Evolutionary conservation across 2,797 vertebrate species (phyloP), one percentile per base, ranked within the genome.

Genomic region (Chanos chanos): DNA sequence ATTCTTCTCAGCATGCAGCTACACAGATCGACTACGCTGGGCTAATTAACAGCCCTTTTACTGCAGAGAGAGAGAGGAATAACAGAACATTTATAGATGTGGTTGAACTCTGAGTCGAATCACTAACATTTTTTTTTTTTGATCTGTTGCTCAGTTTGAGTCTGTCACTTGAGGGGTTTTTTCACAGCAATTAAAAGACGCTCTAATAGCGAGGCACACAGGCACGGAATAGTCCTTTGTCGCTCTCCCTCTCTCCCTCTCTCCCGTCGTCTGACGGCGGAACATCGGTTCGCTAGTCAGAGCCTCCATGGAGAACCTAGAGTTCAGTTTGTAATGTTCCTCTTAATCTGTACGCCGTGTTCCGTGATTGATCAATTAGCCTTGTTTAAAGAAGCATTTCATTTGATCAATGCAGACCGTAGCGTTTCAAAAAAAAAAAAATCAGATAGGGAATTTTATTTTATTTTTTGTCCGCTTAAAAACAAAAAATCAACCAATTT

Each of bases 331-430:
- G 22, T 33, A 34, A 31, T 15, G 25, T 40, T 45, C 9, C 12
- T 61, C n/a, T 34, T 83, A 85, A 85, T 85, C 80, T 45, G 7
- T 71, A 73, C 71, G 72, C 78, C 78, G 66, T 72, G 71, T 72
- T 74, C 34, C 21, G 21, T 81, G 79, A 86, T 84, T 87, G 82
- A 85, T 81, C 84, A 86, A 80, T 89, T 87, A 89, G 79, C 76
- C 71, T n/a, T 22, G 13, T 16, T 24, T 16, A n/a, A 24, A 39
- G 33, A 19, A 28, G 39, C 43, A 16, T 49, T 65, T 43, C 9
- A 56, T 48, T 34, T 49, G 9, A 58, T 65, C 61, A 57, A 34
- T 72, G 44, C n/a, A 64, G 41, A 49, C 16, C 28, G 12, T 39
- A 15, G n/a, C n/a, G n/a, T n/a, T n/a, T n/a, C n/a, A n/a, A n/a